Evolutionary conservation across 1,140 invertebrate genomes (phyloP), one percentile per base, ranked within the genome.

Genomic region (Muscidifurax raptorellus): DNA sequence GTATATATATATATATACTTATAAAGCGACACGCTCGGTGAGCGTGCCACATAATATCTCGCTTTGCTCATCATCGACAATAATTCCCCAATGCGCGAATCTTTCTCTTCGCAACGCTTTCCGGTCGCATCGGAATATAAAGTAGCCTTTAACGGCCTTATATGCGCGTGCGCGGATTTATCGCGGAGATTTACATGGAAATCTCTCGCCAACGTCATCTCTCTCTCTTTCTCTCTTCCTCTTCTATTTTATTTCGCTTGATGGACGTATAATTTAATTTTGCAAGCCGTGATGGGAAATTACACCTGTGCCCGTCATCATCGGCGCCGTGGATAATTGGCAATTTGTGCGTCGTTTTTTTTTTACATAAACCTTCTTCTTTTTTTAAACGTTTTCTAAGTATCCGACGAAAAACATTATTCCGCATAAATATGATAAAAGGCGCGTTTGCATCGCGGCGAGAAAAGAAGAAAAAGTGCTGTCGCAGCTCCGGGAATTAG

Each of bases 121-220:
- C 74, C 27, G 75, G 36, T 0, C 47, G n/a, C 13, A 77, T 30
- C 75, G 27, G 22, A 77, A 59, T 59, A 77, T 27, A 30, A 30
- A 77, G 47, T 27, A 77, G 27, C 27, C 75, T 59, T 64, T 59
- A 77, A 59, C 27, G 27, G 75, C 4, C 44, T n/a, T 59, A 78
- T n/a, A 66, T 7, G 64, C 47, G 22, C 22, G 15, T 15, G 44
- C 2, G 47, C 59, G 52, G 64, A 78, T 78, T 78, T 66, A 78
- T 78, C 76, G 22, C 47, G 1, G 47, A 25, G 30, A 78, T 78
- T 78, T 78, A 30, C 32, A 78, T 64, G 59, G 30, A 78, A 78
- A 78, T 78, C 52, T 78, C 30, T 64, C 22, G 59, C 76, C 22
- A 28, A 36, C 18, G 28, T 36, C 18, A n/a, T 78, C 30, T 66